A percentile compares a stretch with the other conserved stretches of the same genome.
Evolutionary conservation across 2,888 invertebrate genomes (phyloP).

Genomic region (Drosophila mettleri): DNA sequence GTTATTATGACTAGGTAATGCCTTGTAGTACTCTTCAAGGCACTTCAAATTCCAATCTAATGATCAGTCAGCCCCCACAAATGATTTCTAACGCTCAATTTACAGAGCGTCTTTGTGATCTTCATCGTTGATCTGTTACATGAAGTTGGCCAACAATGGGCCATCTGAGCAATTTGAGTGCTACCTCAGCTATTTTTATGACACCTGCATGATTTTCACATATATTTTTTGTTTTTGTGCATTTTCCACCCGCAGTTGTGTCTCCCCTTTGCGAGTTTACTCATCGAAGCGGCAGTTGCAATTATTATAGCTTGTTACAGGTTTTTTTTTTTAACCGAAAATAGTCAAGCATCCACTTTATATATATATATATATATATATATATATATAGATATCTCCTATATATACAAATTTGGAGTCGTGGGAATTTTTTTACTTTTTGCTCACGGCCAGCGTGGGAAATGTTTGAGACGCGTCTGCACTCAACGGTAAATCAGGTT

Average conservation of each 20-base stretch:
- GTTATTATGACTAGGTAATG: not conserved
- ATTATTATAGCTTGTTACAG: slow-evolving; percentile 74
- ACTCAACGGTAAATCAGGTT: slow-evolving; percentile 79
- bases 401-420: slow-evolving; percentile 82
- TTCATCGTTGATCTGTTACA: slow-evolving; percentile 28
- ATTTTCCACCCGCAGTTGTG: slow-evolving; percentile 58
- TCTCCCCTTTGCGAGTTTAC: slow-evolving; percentile 21
- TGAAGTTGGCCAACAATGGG: slow-evolving; percentile 26
- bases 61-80: slow-evolving; percentile 6
- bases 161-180: slow-evolving; percentile 39
- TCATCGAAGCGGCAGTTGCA: slow-evolving; percentile 62
- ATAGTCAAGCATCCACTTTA: slow-evolving; percentile 43
- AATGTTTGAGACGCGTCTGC: slow-evolving; percentile 65
- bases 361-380: slow-evolving; percentile 57
- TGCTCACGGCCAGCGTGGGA: slow-evolving; percentile 73
- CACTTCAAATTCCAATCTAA: slow-evolving; percentile 10
- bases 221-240: slow-evolving; percentile 24
- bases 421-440: slow-evolving; percentile 77
- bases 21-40: not conserved
- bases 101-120: slow-evolving; percentile 27
- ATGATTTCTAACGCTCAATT: slow-evolving; percentile 41
- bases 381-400: slow-evolving; percentile 48
- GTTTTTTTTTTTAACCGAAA: slow-evolving; percentile 50
- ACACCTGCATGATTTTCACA: slow-evolving; percentile 78
- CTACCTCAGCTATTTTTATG: slow-evolving; percentile 62